Evolutionary conservation across 2,888 invertebrate genomes (phyloP), one percentile per base, ranked within the genome.

Genomic region (Athripsodes cinereus): DNA sequence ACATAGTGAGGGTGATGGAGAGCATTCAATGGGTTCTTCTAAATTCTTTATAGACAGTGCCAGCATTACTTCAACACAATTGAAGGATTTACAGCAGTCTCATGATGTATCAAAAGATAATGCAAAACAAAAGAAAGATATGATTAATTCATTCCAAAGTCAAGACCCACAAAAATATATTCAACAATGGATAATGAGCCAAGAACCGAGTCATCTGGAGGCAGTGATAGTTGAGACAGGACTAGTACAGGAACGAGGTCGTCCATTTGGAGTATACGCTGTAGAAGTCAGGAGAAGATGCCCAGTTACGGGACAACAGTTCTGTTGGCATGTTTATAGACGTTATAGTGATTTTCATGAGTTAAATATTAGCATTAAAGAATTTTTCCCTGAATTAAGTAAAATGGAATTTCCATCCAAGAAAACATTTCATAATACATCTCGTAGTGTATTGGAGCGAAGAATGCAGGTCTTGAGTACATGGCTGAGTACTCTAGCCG

Each of bases 271-370:
- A 0, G 90, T 94, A 57, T 95, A 95, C 71, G 91, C 92, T 0
- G 86, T 94, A 53, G 84, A 89, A 13, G 92, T 94, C 0, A 85
- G 82, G 1, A 82, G 88, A 64, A 77, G 80, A 19, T 84, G 82
- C 60, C 73, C 66, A 67, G 80, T 84, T 13, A 82, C 84, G 21
- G 85, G 86, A 11, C 81, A 81, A 64, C 79, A 84, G 65, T 90
- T 90, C 66, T 84, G 88, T 61, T 96, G 95, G 93, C 93, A 94
- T 69, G 90, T 96, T 59, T 92, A 94, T 67, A 79, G 96, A 66
- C 75, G 96, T 67, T 97, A 96, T 71, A 95, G 94, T 19, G 96
- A 96, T 73, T 97, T 97, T 73, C 85, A 95, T 69, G 93, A 94
- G 69, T 79, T 97, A 18, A 88, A 95, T 70, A 83, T 85, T 63